phyloP scores from a whole-genome alignment of 53 echinoderm and acorn worm genomes.

The Luidia sarsii region DNA sequence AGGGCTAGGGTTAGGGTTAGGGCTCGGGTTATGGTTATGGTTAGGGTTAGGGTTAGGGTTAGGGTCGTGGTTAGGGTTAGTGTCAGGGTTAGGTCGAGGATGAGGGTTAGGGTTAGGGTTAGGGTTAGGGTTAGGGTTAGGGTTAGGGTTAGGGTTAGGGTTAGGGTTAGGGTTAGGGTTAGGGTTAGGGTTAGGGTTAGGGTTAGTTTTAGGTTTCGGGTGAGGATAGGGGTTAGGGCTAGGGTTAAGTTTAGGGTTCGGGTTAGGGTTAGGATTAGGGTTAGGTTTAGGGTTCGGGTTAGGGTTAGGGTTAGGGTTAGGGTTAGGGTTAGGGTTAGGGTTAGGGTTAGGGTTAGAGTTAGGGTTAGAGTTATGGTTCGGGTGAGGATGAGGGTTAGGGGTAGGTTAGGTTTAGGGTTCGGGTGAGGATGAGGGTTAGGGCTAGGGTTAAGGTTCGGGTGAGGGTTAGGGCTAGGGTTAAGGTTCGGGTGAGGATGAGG shows the following conservation, averaged over 20 bases:
- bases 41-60: constrained; percentile 43
- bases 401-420: too few relatives aligned
- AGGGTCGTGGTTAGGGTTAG: constrained; percentile 47
- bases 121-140: constrained; percentile 56
- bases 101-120: constrained; percentile 52
- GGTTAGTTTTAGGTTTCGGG: neutral
- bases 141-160: constrained; percentile 48
- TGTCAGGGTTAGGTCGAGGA: constrained; percentile 38
- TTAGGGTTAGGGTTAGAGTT: too few relatives aligned
- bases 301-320: constrained; percentile 38
- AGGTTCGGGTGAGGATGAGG: constrained; percentile 43
- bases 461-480: too few relatives aligned
- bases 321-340: constrained; percentile 55
- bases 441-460: too few relatives aligned
- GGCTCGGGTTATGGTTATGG: too few relatives aligned
- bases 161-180: constrained; percentile 44
- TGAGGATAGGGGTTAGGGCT: too few relatives aligned
- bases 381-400: too few relatives aligned
- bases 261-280: too few relatives aligned
- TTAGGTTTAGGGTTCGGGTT: neutral
- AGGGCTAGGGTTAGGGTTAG: too few relatives aligned
- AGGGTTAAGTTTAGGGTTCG: too few relatives aligned
- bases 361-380: too few relatives aligned
- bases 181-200: constrained; percentile 31
- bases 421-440: too few relatives aligned